These are phyloP conservation scores for Myotis vivesi DNA, from an alignment of 2,797 vertebrate species.

Conservation along the genomic window DNA sequence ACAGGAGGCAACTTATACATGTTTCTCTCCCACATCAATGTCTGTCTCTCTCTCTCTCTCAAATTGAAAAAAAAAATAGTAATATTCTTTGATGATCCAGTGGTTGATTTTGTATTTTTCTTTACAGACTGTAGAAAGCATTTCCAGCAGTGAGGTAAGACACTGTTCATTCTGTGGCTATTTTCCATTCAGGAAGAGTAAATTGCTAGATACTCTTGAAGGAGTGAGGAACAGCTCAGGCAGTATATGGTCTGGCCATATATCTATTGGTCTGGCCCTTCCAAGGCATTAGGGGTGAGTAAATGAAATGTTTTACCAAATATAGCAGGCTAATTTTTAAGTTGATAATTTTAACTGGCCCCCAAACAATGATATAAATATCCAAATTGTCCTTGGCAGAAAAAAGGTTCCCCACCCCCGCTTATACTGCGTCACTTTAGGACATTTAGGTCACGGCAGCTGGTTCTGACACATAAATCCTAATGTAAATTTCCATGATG, in stretches of 20 bases:
- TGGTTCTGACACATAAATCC: background rate
- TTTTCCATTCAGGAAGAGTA: background rate
- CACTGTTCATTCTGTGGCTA: background rate
- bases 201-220: background rate
- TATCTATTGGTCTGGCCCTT: too few relatives aligned
- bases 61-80: background rate
- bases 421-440: background rate
- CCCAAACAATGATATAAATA: too few relatives aligned
- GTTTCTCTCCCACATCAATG: background rate
- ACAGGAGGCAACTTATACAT: background rate
- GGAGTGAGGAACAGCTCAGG: too few relatives aligned
- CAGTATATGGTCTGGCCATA: too few relatives aligned
- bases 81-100: background rate
- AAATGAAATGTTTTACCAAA: too few relatives aligned
- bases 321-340: too few relatives aligned
- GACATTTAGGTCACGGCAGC: background rate
- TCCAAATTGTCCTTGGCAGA: too few relatives aligned
- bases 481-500: background rate
- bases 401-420: too few relatives aligned
- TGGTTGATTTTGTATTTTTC: background rate
- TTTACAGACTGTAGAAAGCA: slow-evolving; percentile 42
- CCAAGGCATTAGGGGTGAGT: too few relatives aligned
- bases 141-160: slow-evolving; percentile 65
- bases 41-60: background rate
- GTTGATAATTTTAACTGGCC: too few relatives aligned